phyloP scores from a whole-genome alignment of 2,797 vertebrate genomes.

The Anas bahamensis region DNA sequence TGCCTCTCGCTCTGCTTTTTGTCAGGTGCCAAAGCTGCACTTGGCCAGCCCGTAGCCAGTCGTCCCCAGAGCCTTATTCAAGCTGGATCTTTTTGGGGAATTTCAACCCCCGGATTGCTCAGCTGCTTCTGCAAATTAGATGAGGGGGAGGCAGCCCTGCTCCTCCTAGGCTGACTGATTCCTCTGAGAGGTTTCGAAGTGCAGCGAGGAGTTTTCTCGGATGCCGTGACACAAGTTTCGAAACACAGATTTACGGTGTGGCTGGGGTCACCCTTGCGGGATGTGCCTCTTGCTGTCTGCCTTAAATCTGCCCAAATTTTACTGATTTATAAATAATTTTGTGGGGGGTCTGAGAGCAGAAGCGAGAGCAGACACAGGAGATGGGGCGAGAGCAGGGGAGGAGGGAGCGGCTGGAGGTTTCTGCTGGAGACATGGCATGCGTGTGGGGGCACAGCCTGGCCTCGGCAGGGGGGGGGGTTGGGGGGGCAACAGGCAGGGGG shows the following conservation, averaged over 20 bases:
- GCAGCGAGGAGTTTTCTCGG: neutral
- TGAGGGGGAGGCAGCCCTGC: neutral
- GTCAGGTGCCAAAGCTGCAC: constrained; percentile 1
- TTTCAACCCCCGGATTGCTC: constrained; percentile 10
- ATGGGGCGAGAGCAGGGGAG: neutral
- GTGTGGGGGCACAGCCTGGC: neutral
- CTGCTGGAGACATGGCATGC: neutral
- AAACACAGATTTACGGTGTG: neutral
- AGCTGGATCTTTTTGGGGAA: neutral
- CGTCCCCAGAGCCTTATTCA: neutral
- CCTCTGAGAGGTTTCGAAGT: neutral
- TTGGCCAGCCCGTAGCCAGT: constrained; percentile 17
- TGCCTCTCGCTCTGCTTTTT: constrained; percentile 11
- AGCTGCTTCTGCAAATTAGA: neutral
- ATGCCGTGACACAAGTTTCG: neutral
- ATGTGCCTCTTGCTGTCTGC: neutral
- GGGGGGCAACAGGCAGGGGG: neutral
- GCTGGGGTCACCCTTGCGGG: neutral
- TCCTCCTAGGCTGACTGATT: neutral
- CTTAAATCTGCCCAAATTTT: neutral
- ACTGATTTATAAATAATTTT: neutral
- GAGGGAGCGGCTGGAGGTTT: neutral
- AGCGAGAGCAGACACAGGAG: neutral
- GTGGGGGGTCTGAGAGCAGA: neutral
- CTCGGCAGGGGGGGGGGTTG: neutral